Conservation (phyloP, 2,797 vertebrate genomes). For the Notolepis coatsorum region DNA sequence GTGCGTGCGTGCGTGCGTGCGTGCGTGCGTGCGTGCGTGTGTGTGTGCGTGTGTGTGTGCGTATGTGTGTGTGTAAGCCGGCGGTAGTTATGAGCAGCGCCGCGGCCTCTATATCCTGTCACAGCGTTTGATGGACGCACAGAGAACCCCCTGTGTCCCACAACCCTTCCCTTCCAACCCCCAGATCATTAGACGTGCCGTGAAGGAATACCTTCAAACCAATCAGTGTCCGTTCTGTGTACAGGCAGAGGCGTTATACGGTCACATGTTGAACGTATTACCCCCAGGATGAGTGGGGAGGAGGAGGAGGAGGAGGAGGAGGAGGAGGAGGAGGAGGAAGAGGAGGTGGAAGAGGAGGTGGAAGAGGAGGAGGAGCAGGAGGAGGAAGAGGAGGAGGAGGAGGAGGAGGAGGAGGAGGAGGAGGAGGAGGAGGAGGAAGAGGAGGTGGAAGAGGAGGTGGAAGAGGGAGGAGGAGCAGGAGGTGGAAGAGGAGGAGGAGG, state of each 20-base stretch:
- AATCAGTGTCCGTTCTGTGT: constrained; percentile 55
- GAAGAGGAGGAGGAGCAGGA: constrained; percentile 45
- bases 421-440: constrained; percentile 38
- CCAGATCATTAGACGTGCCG: constrained; percentile 38
- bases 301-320: constrained; percentile 23
- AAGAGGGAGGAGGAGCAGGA: constrained; percentile 38
- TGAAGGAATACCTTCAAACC: constrained; percentile 56
- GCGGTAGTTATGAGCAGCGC: constrained; percentile 29
- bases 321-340: too few relatives aligned
- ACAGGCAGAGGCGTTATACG: constrained; percentile 25
- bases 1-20: constrained; percentile 30
- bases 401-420: constrained; percentile 46
- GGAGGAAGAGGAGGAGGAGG: constrained; percentile 41
- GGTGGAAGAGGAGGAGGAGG: constrained; percentile 45
- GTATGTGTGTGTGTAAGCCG: constrained; percentile 50
- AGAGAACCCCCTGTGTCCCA: constrained; percentile 53
- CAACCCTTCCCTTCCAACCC: constrained; percentile 32
- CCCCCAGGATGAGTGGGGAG: constrained; percentile 47
- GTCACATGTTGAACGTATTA: constrained; percentile 64
- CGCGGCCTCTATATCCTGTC: constrained; percentile 55
- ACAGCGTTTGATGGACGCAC: constrained; percentile 55
- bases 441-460: constrained; percentile 45
- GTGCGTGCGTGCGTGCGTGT: constrained; percentile 30
- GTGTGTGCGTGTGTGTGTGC: neutral
- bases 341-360: constrained; percentile 42